phyloP scores from a whole-genome alignment of 2,113 vertebrate species.

The Rhinolophus ferrumequinum region DNA sequence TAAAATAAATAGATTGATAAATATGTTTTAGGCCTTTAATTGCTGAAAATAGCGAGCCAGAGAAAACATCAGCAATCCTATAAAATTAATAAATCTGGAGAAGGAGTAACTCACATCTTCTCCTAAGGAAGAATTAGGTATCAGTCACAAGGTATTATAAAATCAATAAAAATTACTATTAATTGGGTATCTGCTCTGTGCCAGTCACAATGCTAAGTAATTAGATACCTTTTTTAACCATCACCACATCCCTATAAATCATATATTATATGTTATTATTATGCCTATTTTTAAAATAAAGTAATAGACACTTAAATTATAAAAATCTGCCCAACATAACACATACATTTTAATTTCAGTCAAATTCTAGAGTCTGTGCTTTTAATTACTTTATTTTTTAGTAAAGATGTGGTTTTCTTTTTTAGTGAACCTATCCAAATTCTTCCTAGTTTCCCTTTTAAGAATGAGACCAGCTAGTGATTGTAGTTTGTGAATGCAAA shows the following conservation, averaged over 20 bases:
- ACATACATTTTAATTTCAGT: background rate
- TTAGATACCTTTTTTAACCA: background rate
- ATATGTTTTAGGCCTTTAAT: background rate
- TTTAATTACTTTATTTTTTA: background rate
- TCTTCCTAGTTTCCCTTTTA: background rate
- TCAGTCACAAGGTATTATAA: background rate
- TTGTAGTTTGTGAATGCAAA: background rate
- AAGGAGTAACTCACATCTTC: background rate
- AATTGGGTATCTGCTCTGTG: background rate
- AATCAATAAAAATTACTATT: background rate
- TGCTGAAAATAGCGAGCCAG: background rate
- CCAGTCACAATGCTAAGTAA: background rate
- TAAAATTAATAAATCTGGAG: background rate
- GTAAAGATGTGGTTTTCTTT: background rate
- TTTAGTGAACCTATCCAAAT: background rate
- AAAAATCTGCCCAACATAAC: background rate
- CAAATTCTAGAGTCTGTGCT: background rate
- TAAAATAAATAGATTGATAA: conserved; percentile 2
- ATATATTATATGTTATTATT: background rate
- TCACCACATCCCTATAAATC: background rate
- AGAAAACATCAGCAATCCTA: background rate
- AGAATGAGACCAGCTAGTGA: background rate
- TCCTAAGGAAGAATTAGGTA: background rate
- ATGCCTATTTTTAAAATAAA: background rate
- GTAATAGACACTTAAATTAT: background rate